These are phyloP conservation scores for Pelobates fuscus DNA, from an alignment of 2,113 vertebrate genomes.

Conservation along the genomic window DNA sequence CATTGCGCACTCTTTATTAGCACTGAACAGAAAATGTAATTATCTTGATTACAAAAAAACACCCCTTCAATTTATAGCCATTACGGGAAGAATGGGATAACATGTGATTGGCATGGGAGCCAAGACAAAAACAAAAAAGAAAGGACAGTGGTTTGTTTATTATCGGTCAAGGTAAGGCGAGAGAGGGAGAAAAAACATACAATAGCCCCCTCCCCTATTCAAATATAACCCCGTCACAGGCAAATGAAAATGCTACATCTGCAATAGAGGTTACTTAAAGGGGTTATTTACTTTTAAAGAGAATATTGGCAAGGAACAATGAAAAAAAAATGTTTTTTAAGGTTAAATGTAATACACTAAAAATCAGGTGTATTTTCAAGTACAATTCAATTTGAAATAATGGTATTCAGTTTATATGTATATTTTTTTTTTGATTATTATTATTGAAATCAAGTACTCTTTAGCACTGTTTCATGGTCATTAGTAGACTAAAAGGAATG, in stretches of 20 bases:
- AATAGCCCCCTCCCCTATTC: too few species aligned
- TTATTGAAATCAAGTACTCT: neutral
- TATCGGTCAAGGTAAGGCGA: neutral
- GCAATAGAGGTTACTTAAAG: too few species aligned
- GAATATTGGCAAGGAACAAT: too few species aligned
- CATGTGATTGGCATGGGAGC: neutral
- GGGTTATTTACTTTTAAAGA: too few species aligned
- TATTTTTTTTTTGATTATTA: too few species aligned
- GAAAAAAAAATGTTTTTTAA: too few species aligned
- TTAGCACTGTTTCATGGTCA: neutral
- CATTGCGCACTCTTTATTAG: constrained; percentile 22
- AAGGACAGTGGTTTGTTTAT: constrained; percentile 1
- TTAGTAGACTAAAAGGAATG: neutral
- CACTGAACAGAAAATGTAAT: constrained; percentile 22
- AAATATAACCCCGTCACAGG: too few species aligned
- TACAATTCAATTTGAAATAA: too few species aligned
- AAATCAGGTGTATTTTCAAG: too few species aligned
- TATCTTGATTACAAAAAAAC: constrained; percentile 37
- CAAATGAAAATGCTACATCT: too few species aligned
- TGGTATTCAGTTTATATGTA: too few species aligned
- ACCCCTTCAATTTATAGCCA: constrained; percentile 34
- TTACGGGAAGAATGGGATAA: constrained; percentile 8
- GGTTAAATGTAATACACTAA: too few species aligned
- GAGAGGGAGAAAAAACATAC: constrained; percentile 1
- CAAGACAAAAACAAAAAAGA: neutral